These are phyloP conservation scores for Spilarctia lutea DNA, from an alignment of 2,888 invertebrate species.

Conservation along the genomic window DNA sequence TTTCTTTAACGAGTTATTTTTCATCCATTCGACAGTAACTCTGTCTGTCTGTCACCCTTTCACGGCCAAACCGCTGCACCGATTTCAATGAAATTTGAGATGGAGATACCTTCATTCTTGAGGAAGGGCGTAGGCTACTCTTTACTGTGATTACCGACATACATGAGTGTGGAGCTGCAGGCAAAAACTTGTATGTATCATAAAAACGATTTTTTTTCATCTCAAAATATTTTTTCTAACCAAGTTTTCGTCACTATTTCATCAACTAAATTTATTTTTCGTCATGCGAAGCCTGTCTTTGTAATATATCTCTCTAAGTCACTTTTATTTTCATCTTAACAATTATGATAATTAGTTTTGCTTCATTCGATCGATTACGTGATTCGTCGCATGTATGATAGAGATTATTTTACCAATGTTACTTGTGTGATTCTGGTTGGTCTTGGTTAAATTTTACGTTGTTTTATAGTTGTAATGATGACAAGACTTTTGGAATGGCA, in stretches of 20 bases:
- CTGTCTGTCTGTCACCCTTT: no score
- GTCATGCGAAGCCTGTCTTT: neutral
- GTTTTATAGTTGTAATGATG: neutral
- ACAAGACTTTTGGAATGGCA: neutral
- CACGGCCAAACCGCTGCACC: no score
- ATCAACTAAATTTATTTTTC: neutral
- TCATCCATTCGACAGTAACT: neutral
- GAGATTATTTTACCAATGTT: neutral
- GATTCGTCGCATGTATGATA: neutral
- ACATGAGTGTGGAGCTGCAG: no score
- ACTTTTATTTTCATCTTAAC: no score
- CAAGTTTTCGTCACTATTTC: neutral
- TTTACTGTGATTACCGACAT: no score
- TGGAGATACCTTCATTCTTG: no score
- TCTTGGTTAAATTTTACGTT: neutral
- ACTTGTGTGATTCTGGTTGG: neutral
- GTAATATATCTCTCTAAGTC: neutral
- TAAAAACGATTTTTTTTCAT: neutral
- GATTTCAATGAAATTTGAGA: no score
- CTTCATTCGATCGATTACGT: neutral
- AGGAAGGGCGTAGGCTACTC: no score
- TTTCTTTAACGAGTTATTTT: constrained; percentile 1
- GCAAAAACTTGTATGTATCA: neutral
- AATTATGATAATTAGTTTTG: neutral
- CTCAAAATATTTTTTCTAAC: neutral